phyloP scores from a whole-genome alignment of 2,888 invertebrate species.

The Drosophila sordidapex region DNA sequence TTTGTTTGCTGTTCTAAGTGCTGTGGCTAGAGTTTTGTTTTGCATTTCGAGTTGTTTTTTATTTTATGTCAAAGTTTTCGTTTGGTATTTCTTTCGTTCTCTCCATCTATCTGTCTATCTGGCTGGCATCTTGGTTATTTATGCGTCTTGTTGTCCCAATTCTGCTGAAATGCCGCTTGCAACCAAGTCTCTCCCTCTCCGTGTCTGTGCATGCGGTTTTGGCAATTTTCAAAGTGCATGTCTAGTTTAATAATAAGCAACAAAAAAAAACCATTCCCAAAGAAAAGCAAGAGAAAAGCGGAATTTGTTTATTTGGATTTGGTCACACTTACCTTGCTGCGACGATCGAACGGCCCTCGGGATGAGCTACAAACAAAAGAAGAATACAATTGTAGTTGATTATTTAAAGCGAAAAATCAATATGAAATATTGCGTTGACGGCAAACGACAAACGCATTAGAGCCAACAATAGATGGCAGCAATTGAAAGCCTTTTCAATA shows the following conservation, averaged over 20 bases:
- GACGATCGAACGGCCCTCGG: slow-evolving; percentile 48
- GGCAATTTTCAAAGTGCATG: slow-evolving; percentile 45
- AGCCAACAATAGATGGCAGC: slow-evolving; percentile 57
- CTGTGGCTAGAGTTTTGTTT: slow-evolving; percentile 57
- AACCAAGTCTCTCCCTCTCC: slow-evolving; percentile 9
- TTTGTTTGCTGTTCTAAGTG: slow-evolving; percentile 79
- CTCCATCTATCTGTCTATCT: slow-evolving; percentile 21
- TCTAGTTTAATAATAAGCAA: slow-evolving; percentile 70
- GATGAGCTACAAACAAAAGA: slow-evolving; percentile 10
- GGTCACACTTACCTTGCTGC: slow-evolving; percentile 55
- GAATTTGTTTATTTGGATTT: slow-evolving; percentile 6
- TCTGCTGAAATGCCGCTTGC: slow-evolving; percentile 65
- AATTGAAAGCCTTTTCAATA: slow-evolving; percentile 66
- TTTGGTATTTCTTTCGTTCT: slow-evolving; percentile 21
- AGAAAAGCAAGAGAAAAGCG: background rate
- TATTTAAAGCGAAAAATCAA: slow-evolving; percentile 63
- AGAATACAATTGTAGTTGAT: slow-evolving; percentile 43
- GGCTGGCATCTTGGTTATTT: slow-evolving; percentile 76
- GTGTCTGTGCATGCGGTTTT: slow-evolving; percentile 46
- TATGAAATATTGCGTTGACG: slow-evolving; percentile 37
- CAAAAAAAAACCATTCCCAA: slow-evolving; percentile 12
- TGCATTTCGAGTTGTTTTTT: slow-evolving; percentile 20
- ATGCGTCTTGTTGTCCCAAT: slow-evolving; percentile 79
- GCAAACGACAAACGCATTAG: slow-evolving; percentile 47
- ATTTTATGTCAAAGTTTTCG: slow-evolving; percentile 5